Evolutionary conservation across 2,113 vertebrate genomes (phyloP).

Genomic region (Balaenoptera acutorostrata): DNA sequence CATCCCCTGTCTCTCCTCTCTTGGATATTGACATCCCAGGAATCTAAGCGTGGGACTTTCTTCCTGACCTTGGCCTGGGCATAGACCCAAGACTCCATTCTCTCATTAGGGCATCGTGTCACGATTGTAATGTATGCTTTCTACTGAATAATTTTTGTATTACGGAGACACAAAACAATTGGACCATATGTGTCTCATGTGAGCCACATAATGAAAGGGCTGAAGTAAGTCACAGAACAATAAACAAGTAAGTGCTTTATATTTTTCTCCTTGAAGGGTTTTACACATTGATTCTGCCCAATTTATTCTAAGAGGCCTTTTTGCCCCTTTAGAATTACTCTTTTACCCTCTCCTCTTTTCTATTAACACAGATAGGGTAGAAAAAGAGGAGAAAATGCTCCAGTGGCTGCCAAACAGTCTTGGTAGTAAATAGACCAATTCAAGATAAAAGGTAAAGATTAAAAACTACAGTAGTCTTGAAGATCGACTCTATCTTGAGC

Average conservation of each 20-base stretch:
- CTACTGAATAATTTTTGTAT: conserved; percentile 68
- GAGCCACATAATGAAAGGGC: conserved; percentile 66
- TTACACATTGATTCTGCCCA: conserved; percentile 32
- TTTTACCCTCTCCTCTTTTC: conserved; percentile 25
- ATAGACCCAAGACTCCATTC: conserved; percentile 48
- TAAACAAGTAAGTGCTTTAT: conserved; percentile 78
- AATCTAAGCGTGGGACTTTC: conserved; percentile 51
- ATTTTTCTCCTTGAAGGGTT: conserved; percentile 49
- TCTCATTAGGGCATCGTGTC: conserved; percentile 39
- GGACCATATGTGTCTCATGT: conserved; percentile 68
- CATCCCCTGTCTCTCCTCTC: neutral
- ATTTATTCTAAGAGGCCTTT: neutral
- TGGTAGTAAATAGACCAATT: neutral
- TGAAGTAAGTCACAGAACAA: conserved; percentile 66
- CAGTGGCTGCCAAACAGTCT: neutral
- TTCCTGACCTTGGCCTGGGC: conserved; percentile 50
- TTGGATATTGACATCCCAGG: neutral
- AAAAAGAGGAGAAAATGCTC: neutral
- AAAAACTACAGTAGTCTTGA: neutral
- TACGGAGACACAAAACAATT: conserved; percentile 68
- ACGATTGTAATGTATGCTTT: conserved; percentile 67
- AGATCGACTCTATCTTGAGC: neutral
- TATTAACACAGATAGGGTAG: neutral
- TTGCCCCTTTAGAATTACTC: neutral
- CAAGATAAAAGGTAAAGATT: neutral